Evolutionary conservation across 92 coral and sea anemone species (phyloP).

Genomic region (Zoanthus gigantus): DNA sequence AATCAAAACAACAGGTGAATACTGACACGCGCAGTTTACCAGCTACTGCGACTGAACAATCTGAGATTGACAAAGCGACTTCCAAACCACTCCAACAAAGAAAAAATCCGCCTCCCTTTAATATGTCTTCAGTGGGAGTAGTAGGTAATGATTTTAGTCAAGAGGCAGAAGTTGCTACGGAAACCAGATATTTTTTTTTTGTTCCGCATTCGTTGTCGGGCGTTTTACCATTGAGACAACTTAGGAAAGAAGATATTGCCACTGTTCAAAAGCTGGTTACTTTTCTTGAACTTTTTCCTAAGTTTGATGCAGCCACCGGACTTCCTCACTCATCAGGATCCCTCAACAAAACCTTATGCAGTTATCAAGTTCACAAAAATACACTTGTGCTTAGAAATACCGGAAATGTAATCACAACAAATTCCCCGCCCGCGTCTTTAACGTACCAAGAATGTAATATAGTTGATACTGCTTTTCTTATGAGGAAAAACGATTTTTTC

Average conservation of each 20-base stretch:
- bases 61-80: neutral
- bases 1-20: neutral
- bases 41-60: neutral
- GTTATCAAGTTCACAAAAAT: slow-evolving; percentile 18
- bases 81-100: slow-evolving; percentile 1
- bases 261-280: neutral
- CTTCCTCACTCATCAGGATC: neutral
- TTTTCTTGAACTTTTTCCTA: slow-evolving; percentile 18
- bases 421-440: neutral
- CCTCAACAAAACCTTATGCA: slow-evolving; percentile 18
- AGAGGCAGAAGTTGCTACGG: neutral
- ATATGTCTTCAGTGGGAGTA: slow-evolving; percentile 19
- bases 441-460: slow-evolving; percentile 33
- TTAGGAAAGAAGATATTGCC: neutral
- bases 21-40: neutral
- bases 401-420: neutral
- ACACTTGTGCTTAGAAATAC: slow-evolving; percentile 21
- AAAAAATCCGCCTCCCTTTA: neutral
- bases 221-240: neutral
- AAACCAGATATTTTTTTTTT: slow-evolving; percentile 10
- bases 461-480: slow-evolving; percentile 42
- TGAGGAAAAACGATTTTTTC: slow-evolving; percentile 4
- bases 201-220: slow-evolving; percentile 11
- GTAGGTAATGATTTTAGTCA: slow-evolving; percentile 34
- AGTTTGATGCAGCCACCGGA: slow-evolving; percentile 43